Evolutionary conservation across 1,140 invertebrate genomes (phyloP), one percentile per base, ranked within the genome.

Genomic region (Drosophila punjabiensis): DNA sequence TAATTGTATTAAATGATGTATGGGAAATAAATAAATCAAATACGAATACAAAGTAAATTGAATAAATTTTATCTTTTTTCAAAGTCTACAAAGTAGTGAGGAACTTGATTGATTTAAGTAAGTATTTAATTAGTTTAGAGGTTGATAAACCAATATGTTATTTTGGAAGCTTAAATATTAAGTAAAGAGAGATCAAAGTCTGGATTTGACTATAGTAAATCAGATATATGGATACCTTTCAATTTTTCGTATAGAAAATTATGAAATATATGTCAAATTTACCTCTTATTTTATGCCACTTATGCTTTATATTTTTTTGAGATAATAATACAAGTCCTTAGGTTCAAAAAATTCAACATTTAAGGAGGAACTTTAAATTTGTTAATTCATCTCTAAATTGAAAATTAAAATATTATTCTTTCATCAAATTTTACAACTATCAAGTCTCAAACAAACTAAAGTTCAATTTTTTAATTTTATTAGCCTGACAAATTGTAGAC

Each of bases 1-100:
- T 90, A 86, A 86, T 78, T 90, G 86, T 89, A 90, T 90, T 89
- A 86, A 85, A 90, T 50, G 71, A 86, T 90, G 82, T 89, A 89
- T 75, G 85, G 70, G 45, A 73, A 84, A 82, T 74, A 81, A 79
- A 63, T 74, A 79, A 79, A 83, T 33, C 68, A 59, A 66, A 41
- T 32, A 78, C 61, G 50, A 59, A 28, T 37, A 39, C 62, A 47
- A 80, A 5, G 1, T 14, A 8, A 58, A 32, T 11, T 3, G 0
- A 8, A 8, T 7, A 14, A 33, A 2, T 8, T 0, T 8, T 11
- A 5, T 7, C 3, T 0, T 24, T 24, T 24, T 24, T 24, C 24
- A 8, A 8, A 53, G 1, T 20, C 1, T 18, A 35, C 4, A 2
- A 13, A 14, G 5, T 11, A 10, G 2, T 20, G 6, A 16, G 1